These are phyloP conservation scores for Electrophaes corylata DNA, from an alignment of 2,888 invertebrate species.

Conservation along the genomic window DNA sequence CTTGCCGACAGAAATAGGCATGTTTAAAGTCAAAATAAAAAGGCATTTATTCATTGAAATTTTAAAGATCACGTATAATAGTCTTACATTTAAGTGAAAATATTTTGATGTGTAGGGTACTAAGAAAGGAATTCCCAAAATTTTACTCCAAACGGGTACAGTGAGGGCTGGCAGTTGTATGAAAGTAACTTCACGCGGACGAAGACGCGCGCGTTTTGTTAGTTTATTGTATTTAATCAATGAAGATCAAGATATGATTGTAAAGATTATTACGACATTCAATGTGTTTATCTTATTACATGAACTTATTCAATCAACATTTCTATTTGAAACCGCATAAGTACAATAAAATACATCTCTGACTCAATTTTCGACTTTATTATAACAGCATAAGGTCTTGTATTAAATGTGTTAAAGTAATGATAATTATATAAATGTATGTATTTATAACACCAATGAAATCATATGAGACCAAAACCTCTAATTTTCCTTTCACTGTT, in stretches of 20 bases:
- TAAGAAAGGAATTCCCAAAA: no score
- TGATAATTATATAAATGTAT: slow-evolving; percentile 27
- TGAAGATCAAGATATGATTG: neutral
- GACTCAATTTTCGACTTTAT: slow-evolving; percentile 10
- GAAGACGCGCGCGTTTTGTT: no score
- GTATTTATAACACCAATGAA: slow-evolving; percentile 53
- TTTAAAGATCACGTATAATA: no score
- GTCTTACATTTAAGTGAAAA: no score
- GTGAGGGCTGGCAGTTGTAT: no score
- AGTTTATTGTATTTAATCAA: neutral
- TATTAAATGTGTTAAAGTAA: slow-evolving; percentile 13
- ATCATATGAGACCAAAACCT: slow-evolving; percentile 56
- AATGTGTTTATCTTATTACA: slow-evolving; percentile 26
- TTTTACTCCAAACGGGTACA: no score
- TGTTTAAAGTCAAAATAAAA: no score
- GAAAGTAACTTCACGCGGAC: no score
- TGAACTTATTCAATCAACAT: slow-evolving; percentile 31
- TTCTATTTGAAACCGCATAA: slow-evolving; percentile 31
- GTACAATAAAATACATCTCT: slow-evolving; percentile 2
- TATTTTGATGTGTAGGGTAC: no score
- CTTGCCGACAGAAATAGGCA: no score
- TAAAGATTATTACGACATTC: slow-evolving; percentile 6
- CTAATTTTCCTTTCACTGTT: slow-evolving; percentile 75
- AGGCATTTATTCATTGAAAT: no score
- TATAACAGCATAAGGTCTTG: slow-evolving; percentile 12